Evolutionary conservation across 2,797 vertebrate species (phyloP).

Genomic region (Oreochromis grahami): DNA sequence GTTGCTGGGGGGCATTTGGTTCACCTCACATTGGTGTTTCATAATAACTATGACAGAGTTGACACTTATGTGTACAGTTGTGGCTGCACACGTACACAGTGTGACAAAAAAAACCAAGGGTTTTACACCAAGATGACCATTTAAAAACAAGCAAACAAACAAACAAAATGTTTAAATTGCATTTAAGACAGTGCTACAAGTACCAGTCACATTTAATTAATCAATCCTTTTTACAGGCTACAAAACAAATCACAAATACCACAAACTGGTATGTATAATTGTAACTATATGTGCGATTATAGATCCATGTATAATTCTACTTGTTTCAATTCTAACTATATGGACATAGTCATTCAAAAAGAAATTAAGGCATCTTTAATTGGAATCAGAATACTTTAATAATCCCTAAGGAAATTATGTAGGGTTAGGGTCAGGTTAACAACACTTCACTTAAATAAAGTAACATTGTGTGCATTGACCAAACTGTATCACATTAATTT

Average conservation of each 20-base stretch:
- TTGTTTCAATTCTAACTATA: neutral
- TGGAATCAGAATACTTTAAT: no score
- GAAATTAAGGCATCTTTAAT: neutral
- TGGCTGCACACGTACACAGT: neutral
- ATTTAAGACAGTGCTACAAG: neutral
- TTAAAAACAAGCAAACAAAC: neutral
- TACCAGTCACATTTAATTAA: neutral
- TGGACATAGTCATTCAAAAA: neutral
- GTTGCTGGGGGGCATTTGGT: neutral
- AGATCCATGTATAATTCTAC: neutral
- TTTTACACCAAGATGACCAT: neutral
- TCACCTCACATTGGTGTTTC: neutral
- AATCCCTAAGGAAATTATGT: neutral
- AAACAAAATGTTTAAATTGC: neutral
- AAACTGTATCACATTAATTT: neutral
- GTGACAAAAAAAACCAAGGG: neutral
- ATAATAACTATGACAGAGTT: neutral
- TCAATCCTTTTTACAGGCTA: neutral
- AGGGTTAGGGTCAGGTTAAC: neutral
- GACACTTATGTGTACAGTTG: neutral
- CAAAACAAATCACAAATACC: neutral
- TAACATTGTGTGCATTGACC: neutral
- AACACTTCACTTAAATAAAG: neutral
- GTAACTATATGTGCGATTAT: neutral
- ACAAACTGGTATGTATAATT: neutral